phyloP scores from a whole-genome alignment of 2,113 vertebrate genomes.

The Gorilla gorilla region DNA sequence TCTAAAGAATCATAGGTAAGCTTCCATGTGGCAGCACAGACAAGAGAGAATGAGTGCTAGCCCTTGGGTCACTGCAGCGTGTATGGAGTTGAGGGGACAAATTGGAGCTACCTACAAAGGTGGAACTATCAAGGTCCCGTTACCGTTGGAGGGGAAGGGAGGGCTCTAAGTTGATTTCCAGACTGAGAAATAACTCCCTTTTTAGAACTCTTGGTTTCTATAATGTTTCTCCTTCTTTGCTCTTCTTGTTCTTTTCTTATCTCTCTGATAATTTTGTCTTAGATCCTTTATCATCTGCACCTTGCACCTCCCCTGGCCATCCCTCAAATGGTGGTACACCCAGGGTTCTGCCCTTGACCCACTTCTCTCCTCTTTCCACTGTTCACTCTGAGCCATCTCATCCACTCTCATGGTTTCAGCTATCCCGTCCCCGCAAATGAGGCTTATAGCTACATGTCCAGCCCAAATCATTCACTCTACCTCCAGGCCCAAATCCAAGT shows the following conservation, averaged over 20 bases:
- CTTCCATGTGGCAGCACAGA: background rate
- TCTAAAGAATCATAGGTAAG: background rate
- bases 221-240: background rate
- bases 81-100: fast-evolving
- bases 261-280: background rate
- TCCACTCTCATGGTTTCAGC: background rate
- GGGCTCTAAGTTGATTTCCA: background rate
- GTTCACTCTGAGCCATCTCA: background rate
- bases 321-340: background rate
- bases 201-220: background rate
- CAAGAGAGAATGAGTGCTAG: background rate
- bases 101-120: background rate
- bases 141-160: background rate
- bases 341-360: background rate
- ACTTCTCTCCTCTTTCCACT: background rate
- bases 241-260: background rate
- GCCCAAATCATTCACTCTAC: background rate
- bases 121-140: background rate
- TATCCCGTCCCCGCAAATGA: background rate
- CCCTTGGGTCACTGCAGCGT: fast-evolving
- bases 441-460: background rate
- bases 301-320: background rate
- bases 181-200: background rate
- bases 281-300: background rate
- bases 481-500: background rate